A percentile compares a stretch with the other conserved stretches of the same genome.
Evolutionary conservation across 2,113 vertebrate genomes (phyloP).

Genomic region (Cyanocitta stelleri): DNA sequence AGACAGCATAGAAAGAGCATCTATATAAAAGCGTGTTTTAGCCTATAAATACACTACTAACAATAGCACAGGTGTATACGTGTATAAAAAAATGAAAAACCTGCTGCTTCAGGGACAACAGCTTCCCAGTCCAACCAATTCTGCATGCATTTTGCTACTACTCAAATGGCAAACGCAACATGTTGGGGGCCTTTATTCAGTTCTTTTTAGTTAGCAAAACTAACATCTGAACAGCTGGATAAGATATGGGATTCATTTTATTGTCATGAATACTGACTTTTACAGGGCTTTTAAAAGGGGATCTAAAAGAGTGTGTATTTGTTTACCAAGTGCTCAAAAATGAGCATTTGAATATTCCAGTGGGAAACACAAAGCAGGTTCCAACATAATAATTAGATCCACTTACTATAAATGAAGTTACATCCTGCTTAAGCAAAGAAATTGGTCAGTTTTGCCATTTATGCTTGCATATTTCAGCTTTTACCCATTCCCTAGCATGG

Average conservation of each 20-base stretch:
- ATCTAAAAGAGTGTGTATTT: neutral
- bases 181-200: neutral
- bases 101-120: neutral
- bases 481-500: constrained; percentile 36
- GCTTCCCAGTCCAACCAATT: neutral
- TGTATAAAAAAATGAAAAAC: neutral
- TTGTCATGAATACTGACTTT: neutral
- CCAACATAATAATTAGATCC: neutral
- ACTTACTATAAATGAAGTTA: neutral
- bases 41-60: neutral
- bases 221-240: neutral
- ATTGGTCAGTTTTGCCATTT: constrained; percentile 54
- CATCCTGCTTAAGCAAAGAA: neutral
- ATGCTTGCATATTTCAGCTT: constrained; percentile 49
- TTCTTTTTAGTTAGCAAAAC: neutral
- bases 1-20: neutral
- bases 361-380: neutral
- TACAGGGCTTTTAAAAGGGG: neutral
- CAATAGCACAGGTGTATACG: neutral
- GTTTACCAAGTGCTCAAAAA: neutral
- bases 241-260: neutral
- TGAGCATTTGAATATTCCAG: neutral
- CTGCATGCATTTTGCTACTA: neutral
- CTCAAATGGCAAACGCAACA: neutral
- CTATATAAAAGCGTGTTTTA: neutral